Conservation (phyloP, 2,888 invertebrate genomes). For the Imbricaverruca yamaguchii region DNA sequence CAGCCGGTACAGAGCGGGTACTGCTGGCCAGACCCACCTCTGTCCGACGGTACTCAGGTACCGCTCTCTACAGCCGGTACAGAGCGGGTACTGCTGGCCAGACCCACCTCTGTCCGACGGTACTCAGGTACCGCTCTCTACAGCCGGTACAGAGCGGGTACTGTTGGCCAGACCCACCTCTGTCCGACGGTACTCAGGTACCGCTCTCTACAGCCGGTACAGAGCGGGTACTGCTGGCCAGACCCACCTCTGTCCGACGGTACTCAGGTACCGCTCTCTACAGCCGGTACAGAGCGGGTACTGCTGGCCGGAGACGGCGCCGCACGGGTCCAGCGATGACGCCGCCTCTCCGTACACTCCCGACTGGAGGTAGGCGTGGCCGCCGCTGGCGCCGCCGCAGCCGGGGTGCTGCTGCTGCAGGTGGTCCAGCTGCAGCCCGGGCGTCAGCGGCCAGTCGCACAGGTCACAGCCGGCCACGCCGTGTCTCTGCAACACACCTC, state of each 20-base stretch:
- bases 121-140: no score
- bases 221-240: constrained; percentile 61
- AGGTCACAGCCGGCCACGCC: constrained; percentile 64
- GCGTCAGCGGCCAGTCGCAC: constrained; percentile 57
- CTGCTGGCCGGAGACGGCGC: constrained; percentile 79
- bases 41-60: no score
- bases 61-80: no score
- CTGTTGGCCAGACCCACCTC: constrained; percentile 33
- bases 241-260: constrained; percentile 35
- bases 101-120: constrained; percentile 34
- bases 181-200: constrained; percentile 41
- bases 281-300: constrained; percentile 89
- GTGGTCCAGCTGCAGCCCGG: constrained; percentile 52
- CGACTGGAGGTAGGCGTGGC: constrained; percentile 72
- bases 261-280: constrained; percentile 59
- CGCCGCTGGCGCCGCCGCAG: constrained; percentile 74
- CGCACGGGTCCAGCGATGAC: constrained; percentile 48
- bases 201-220: constrained; percentile 80
- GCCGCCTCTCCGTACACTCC: constrained; percentile 31
- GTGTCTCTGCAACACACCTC: constrained; percentile 37
- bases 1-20: no score
- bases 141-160: no score
- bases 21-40: no score
- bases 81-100: no score
- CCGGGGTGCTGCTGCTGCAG: constrained; percentile 86